phyloP scores from a whole-genome alignment of 2,113 vertebrate genomes.

The Nesogale talazaci region DNA sequence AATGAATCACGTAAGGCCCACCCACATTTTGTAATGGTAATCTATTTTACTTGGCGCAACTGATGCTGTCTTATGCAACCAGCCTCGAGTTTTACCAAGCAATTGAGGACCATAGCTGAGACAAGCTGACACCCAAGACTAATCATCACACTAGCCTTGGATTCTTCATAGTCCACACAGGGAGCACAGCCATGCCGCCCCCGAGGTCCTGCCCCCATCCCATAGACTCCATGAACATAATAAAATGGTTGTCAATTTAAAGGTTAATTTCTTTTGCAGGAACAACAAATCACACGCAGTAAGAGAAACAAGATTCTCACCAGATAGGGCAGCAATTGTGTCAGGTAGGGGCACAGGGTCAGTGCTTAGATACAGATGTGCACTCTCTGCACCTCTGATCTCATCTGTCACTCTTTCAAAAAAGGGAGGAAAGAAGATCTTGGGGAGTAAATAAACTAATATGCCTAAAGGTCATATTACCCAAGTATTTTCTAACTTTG shows the following conservation, averaged over 20 bases:
- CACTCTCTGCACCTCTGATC: neutral
- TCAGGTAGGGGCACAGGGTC: neutral
- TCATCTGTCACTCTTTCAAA: conserved; percentile 5
- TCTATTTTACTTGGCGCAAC: neutral
- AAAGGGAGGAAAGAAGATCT: neutral
- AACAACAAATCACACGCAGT: too few species aligned
- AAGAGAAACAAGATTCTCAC: neutral
- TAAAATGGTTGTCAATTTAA: neutral
- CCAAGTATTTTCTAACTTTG: conserved; percentile 42
- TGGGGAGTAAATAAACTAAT: conserved; percentile 18
- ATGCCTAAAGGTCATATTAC: conserved; percentile 44
- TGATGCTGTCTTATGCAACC: neutral
- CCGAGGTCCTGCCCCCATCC: neutral
- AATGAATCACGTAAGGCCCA: neutral
- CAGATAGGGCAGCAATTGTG: neutral
- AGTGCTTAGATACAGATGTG: neutral
- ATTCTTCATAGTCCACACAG: neutral
- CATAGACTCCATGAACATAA: neutral
- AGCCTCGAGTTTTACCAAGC: neutral
- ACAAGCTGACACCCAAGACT: neutral
- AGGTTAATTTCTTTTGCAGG: neutral
- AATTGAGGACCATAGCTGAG: neutral
- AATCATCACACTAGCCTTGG: neutral
- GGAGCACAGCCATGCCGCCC: neutral
- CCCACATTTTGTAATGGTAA: neutral